Base-by-base conservation (phyloP, 1,140 invertebrate genomes). In the Trichomalopsis sarcophagae region DNA sequence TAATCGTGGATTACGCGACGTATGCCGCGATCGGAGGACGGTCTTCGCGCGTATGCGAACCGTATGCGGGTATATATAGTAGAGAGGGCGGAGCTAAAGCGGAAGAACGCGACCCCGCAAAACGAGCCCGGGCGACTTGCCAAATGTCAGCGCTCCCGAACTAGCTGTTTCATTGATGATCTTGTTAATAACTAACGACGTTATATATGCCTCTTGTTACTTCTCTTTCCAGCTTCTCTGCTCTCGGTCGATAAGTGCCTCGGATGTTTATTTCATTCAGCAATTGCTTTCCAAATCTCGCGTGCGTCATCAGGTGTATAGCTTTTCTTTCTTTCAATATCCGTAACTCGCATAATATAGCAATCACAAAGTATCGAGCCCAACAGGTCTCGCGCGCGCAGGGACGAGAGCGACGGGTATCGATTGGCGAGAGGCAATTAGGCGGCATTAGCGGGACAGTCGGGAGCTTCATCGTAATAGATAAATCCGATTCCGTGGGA, bases 161-260 rank as follows among this genome's bases (percentile, higher is more conserved):
- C 68, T 71, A 33, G 68, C 68, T 33, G 10, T 11, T 71, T 71
- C 68, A 71, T 71, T 71, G 68, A 71, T 71, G 27, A 71, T 68
- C 66, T 68, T 2, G 66, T 68, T 68, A 68, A 68, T 68, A 68
- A 68, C 6, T 68, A 68, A 68, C 6, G n/a, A 68, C n/a, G 66
- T 68, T 68, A 27, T 17, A 68, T n/a, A 23, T 27, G 66, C 21
- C 47, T 17, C 66, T 68, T 68, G 23, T 68, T 23, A 23, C 23
- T 68, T 68, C 23, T n/a, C 27, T 50, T 14, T 50, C 47, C 13
- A 50, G 13, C 47, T 17, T 50, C 14, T 13, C 5, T 9, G 5
- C 33, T 36, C 4, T 50, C 13, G 47, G 47, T 17, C 47, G 47
- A 50, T 50, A 50, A 50, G 13, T 50, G 47, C 13, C 10, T 50